A percentile compares a stretch with the other conserved stretches of the same genome.
These are phyloP conservation scores for Montipora efflorescens DNA, from an alignment of 64 coral and sea anemone species.

Conservation along the genomic window DNA sequence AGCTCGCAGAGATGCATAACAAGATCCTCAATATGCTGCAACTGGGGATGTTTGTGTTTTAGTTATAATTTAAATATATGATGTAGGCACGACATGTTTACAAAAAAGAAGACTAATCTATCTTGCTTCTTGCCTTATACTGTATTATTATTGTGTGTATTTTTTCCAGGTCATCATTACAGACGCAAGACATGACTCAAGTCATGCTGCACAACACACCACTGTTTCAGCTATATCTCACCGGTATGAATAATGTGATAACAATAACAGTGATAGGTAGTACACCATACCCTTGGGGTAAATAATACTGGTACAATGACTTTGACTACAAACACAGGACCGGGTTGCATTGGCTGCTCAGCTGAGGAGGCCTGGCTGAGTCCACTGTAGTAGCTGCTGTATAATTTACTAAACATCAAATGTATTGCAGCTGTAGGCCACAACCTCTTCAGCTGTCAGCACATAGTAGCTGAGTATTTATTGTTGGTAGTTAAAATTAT, in stretches of 20 bases:
- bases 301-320: too few relatives aligned
- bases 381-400: too few relatives aligned
- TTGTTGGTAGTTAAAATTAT: too few relatives aligned
- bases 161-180: conserved; percentile 22
- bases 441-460: too few relatives aligned
- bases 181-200: conserved; percentile 54
- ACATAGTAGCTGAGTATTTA: too few relatives aligned
- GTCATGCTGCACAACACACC: conserved; percentile 35
- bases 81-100: not conserved
- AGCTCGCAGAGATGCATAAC: conserved; percentile 26
- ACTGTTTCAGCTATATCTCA: conserved; percentile 46
- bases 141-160: not conserved
- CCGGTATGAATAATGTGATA: not conserved
- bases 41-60: conserved; percentile 16
- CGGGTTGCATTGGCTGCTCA: too few relatives aligned
- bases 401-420: too few relatives aligned
- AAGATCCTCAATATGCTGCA: conserved; percentile 10
- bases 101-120: not conserved
- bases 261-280: not conserved
- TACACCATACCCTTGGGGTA: not conserved
- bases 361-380: too few relatives aligned
- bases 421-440: too few relatives aligned
- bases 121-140: not conserved
- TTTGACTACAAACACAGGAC: too few relatives aligned
- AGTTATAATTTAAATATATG: not conserved